Percentiles rank a stretch among this genome's conserved stretches.
Conservation (phyloP, 1,140 invertebrate genomes). For the Proctacanthus coquilletti region DNA sequence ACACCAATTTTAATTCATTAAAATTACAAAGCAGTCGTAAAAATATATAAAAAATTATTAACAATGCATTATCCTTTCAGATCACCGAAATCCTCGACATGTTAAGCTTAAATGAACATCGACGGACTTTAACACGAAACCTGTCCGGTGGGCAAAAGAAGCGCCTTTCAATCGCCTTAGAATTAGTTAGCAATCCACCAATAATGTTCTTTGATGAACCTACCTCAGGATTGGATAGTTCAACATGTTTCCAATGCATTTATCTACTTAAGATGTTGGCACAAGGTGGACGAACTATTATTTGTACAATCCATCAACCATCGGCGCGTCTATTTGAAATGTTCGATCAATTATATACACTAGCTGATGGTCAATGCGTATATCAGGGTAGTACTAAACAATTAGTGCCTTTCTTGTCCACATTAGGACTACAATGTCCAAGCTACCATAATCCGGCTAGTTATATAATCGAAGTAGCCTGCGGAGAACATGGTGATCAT, state of each 20-base stretch:
- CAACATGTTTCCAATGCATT: constrained; percentile 88
- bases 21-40: too few species aligned
- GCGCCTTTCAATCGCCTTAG: constrained; percentile 86
- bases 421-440: constrained; percentile 72
- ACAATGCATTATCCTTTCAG: constrained; percentile 29
- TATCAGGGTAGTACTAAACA: constrained; percentile 77
- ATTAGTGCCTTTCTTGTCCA: constrained; percentile 74
- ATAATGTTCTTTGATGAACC: constrained; percentile 98
- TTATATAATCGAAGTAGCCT: constrained; percentile 89
- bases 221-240: constrained; percentile 88
- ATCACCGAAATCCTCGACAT: constrained; percentile 84
- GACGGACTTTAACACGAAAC: constrained; percentile 75
- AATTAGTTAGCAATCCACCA: constrained; percentile 85
- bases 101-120: constrained; percentile 70
- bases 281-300: constrained; percentile 79
- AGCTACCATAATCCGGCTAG: constrained; percentile 95
- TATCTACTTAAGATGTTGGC: constrained; percentile 75
- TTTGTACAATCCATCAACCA: constrained; percentile 96
- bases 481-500: constrained; percentile 88
- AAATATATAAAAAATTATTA: neutral
- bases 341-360: constrained; percentile 90
- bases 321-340: constrained; percentile 91
- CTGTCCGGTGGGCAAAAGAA: constrained; percentile 94
- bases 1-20: neutral
- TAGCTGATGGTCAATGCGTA: constrained; percentile 87